Base-by-base conservation (phyloP, 2,797 vertebrate genomes). In the Halcyon leucocephala region DNA sequence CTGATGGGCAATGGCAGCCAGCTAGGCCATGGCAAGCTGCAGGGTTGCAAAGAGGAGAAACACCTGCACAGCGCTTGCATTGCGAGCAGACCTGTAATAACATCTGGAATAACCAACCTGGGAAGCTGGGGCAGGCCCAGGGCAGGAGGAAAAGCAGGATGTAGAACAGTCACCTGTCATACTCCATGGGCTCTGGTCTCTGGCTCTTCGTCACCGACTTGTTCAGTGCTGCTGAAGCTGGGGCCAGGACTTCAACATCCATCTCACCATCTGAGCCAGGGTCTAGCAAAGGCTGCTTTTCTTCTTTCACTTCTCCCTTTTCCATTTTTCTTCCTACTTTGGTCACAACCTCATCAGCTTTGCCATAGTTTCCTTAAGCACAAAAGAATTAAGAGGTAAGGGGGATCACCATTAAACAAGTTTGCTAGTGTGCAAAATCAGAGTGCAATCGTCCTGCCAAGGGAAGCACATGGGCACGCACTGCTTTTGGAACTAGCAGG, bases 291-390 rank as follows among this genome's bases (percentile, higher is more conserved):
- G 95, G 72, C 66, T 98, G 97, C 4, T 84, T 92, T 61, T 98
- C 98, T 60, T 84, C 95, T 31, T 60, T 61, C 16, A 95, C 81
- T 29, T 98, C 79, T 97, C 97, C 46, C 51, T 89, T 95, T 71
- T 91, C 94, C 31, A 85, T 94, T 76, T 97, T 98, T 88, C 98
- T 98, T 93, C 97, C 96, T 66, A 95, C 89, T 92, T 97, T 98
- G 64, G 95, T 94, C 22, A 96, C 90, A 61, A 97, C 73, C 51
- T 98, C 98, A 62, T 98, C 97, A 7, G 97, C 98, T 96, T 99
- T 99, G 33, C 99, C 99, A 76, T 98, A 98, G 94, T 99, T 99
- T 72, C 99, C 99, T 82, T 55, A 61, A 83, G 69, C 60, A 71
- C 85, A 60, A 51, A 82, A 69, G 44, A 70, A 41, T 29, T 54